Conservation (phyloP, 2,888 invertebrate genomes). For the Apamea crenata region DNA sequence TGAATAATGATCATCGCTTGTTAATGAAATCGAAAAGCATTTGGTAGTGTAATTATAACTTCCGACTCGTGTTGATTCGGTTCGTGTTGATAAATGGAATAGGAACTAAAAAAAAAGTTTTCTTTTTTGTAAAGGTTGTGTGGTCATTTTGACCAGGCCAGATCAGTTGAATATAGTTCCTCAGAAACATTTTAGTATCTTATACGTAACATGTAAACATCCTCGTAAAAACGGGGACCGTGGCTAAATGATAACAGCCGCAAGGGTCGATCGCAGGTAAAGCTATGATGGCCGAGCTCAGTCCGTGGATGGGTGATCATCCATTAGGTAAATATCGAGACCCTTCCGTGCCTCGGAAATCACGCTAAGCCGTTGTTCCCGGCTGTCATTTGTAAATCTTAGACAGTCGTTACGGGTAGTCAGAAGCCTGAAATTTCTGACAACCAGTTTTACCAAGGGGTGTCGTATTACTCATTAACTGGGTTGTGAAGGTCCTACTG, state of each 20-base stretch:
- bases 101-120: neutral
- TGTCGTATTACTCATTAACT: too few species aligned
- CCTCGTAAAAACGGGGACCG: neutral
- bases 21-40: constrained; percentile 27
- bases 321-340: neutral
- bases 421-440: too few species aligned
- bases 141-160: neutral
- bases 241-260: too few species aligned
- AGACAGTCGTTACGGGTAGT: too few species aligned
- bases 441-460: too few species aligned
- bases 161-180: neutral
- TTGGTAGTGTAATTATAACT: constrained; percentile 32
- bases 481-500: neutral
- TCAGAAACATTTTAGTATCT: neutral
- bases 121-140: neutral
- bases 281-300: neutral
- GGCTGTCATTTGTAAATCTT: neutral
- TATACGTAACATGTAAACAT: constrained; percentile 1
- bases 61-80: constrained; percentile 8
- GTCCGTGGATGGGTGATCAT: neutral
- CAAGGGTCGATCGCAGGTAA: neutral
- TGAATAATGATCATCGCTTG: constrained; percentile 17
- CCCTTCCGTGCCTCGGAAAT: neutral
- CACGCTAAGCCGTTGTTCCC: neutral
- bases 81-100: constrained; percentile 23